Conservation (phyloP, 2,888 invertebrate genomes). For the Tetranychus truncatus region DNA sequence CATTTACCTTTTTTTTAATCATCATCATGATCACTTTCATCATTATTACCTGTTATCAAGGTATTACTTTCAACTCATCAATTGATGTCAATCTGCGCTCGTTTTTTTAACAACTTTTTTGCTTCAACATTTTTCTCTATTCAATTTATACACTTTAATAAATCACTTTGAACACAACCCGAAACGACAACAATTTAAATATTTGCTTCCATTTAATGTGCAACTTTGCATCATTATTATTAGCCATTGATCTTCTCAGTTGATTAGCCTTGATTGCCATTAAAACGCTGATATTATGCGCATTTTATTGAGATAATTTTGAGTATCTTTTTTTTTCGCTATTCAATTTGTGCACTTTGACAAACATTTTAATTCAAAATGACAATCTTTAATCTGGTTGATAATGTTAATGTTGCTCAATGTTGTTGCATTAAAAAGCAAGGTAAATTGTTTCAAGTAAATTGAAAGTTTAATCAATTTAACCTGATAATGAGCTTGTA, state of each 20-base stretch:
- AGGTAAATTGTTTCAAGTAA: background rate
- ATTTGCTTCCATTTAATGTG: too few species aligned
- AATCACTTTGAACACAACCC: too few species aligned
- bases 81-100: background rate
- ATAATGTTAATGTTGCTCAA: background rate
- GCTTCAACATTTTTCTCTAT: slow-evolving; percentile 2
- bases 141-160: too few species aligned
- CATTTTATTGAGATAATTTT: too few species aligned
- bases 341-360: background rate
- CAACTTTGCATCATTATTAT: too few species aligned
- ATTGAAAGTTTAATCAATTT: background rate
- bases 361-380: too few species aligned
- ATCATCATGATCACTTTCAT: background rate
- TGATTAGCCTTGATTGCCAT: too few species aligned
- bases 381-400: too few species aligned
- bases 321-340: background rate
- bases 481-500: background rate
- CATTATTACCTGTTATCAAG: background rate
- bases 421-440: background rate
- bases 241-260: too few species aligned
- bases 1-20: background rate
- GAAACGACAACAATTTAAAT: too few species aligned
- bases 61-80: background rate
- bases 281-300: too few species aligned
- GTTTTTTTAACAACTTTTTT: background rate